Base-by-base conservation (phyloP, 1,140 invertebrate genomes). In the Caenorhabditis brenneri region DNA sequence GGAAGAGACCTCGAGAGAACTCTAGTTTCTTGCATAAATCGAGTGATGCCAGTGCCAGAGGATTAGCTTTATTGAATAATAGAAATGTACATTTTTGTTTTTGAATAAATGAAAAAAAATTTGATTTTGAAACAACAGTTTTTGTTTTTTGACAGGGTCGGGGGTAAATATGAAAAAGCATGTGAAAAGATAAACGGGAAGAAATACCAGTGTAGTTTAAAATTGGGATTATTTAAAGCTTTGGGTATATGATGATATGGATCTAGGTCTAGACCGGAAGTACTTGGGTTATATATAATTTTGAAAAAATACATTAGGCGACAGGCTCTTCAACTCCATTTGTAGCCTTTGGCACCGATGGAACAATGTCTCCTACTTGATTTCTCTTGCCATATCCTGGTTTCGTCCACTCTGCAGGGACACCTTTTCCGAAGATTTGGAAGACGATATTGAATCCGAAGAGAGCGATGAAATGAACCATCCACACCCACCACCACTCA, bases 401-500 rank as follows among this genome's bases (percentile, higher is more conserved):
- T 39, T 84, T 84, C 27, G 82, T 80, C 82, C 82, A 84, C 46
- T 84, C 82, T 10, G 82, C 82, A 16, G 82, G 82, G 4, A 69
- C 69, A 22, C 55, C 82, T 42, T 53, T 79, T 15, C 82, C 82
- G 42, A 31, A 80, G 31, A 84, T 58, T 55, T 58, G 79, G 36
- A 84, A 84, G 74, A 79, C 74, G 29, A 55, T 53, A 31, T 79
- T 84, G 46, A 39, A 33, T 10, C 39, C 22, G 51, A 58, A 84
- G 33, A 85, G 80, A 29, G 53, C 15, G 53, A 49, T 19, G 42
- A 49, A 55, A 36, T 85, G 48, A 9, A 85, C 31, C 55, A 83
- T 85, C 58, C 80, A 83, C 19, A 85, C 84, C 84, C 84, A 82
- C 80, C 53, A 74, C 84, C 84, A 85, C 84, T 85, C 84, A 5